phyloP scores from a whole-genome alignment of 2,888 invertebrate species.

The Macroteleia sp. region DNA sequence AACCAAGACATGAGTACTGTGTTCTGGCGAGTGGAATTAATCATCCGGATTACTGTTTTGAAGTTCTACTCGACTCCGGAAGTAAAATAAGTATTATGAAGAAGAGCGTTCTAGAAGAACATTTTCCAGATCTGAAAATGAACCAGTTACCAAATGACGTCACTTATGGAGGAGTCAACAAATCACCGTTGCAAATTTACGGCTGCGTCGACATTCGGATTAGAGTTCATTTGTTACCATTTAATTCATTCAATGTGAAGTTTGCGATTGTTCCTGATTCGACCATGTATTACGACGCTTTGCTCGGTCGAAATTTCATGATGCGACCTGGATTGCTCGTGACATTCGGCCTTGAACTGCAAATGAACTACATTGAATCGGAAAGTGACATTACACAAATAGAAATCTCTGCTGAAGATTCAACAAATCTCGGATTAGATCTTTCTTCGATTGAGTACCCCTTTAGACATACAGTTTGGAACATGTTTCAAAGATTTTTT shows the following conservation, averaged over 20 bases:
- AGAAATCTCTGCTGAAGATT: too few species aligned
- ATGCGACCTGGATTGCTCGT: constrained; percentile 54
- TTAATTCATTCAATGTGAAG: constrained; percentile 28
- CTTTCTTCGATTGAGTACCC: too few species aligned
- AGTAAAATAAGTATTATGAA: constrained; percentile 59
- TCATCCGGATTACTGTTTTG: constrained; percentile 8
- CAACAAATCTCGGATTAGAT: too few species aligned
- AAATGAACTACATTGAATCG: constrained; percentile 37
- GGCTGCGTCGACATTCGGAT: constrained; percentile 34
- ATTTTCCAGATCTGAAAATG: constrained; percentile 24
- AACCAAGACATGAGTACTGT: too few species aligned
- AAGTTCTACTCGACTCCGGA: constrained; percentile 49
- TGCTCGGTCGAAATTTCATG: constrained; percentile 58
- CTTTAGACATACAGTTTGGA: too few species aligned
- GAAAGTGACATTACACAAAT: constrained; percentile 26
- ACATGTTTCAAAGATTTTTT: too few species aligned
- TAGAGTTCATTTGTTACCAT: constrained; percentile 29
- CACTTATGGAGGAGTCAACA: constrained; percentile 55
- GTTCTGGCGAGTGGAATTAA: constrained; percentile 30
- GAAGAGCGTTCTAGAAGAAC: constrained; percentile 6
- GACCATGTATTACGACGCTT: constrained; percentile 56
- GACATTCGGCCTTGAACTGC: constrained; percentile 28
- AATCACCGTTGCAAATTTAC: constrained; percentile 28
- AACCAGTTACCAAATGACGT: not conserved
- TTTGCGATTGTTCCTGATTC: constrained; percentile 58